Evolutionary conservation across 2,113 vertebrate species (phyloP), one percentile per base, ranked within the genome.

Genomic region (Pitta sordida): DNA sequence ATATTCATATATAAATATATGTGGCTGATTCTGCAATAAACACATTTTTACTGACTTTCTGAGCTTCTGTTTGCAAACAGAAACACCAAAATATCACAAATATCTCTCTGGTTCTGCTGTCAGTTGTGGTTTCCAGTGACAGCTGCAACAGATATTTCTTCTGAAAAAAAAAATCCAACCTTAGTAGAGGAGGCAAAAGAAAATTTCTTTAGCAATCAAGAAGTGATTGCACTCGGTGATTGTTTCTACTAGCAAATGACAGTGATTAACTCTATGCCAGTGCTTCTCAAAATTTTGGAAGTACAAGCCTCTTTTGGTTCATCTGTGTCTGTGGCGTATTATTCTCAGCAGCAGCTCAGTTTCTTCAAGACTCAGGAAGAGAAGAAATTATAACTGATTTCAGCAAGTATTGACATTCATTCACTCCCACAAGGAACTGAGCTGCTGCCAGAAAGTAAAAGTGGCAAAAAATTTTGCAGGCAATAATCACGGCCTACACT

Each of bases 211-310:
- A 76, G 82, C 71, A 91, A 90, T 89, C 82, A 90, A 86, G 86
- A 95, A 83, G 51, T 80, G 87, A 95, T 96, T 94, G 43, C 82
- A 80, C 19, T 89, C 49, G 16, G 8, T 74, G 88, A 86, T 76
- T 89, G 71, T 88, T 94, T 92, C 89, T 96, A 78, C 91, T 85
- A 30, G 93, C 83, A 70, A 89, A 96, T 94, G 87, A 58, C 89
- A 90, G 84, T 87, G 91, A 87, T 94, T 96, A 95, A 92, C 1
- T 0, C 34, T 73, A 18, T 29, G 52, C 70, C 92, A 94, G 60
- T n/a, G 48, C 52, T 77, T 73, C 87, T 95, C 85, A 90, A 65
- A 36, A 88, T n/a, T 76, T 62, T 77, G 68, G 64, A 91, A 70
- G 52, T n/a, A 36, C 37, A 23, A 92, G 58, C 23, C 11, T 92